phyloP scores from a whole-genome alignment of 1,140 invertebrate genomes.

The Drosophila kikkawai region DNA sequence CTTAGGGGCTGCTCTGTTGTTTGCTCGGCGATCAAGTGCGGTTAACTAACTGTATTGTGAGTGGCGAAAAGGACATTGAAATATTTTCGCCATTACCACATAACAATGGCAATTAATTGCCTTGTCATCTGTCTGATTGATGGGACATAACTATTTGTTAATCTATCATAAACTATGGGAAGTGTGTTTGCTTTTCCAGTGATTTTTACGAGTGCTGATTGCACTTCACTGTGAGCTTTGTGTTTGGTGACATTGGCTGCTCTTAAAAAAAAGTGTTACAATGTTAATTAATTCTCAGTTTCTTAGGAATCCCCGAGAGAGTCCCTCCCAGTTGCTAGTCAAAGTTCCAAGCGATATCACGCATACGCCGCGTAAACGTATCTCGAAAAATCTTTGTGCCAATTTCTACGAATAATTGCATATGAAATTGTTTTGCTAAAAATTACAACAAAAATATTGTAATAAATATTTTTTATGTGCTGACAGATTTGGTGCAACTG shows the following conservation, averaged over 20 bases:
- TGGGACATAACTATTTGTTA: slow-evolving; percentile 60
- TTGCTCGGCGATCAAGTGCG: slow-evolving; percentile 37
- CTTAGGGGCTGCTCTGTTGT: slow-evolving; percentile 53
- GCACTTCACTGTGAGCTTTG: slow-evolving; percentile 10
- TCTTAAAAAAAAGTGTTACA: slow-evolving; percentile 65
- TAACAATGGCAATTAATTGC: slow-evolving; percentile 25
- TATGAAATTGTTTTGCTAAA: slow-evolving; percentile 64
- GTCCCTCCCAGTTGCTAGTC: slow-evolving; percentile 52
- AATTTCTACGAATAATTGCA: slow-evolving; percentile 63
- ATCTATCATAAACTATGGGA: slow-evolving; percentile 15
- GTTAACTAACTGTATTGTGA: slow-evolving; percentile 60
- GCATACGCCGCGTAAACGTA: slow-evolving; percentile 66
- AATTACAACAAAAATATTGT: slow-evolving; percentile 54
- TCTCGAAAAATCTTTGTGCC: slow-evolving; percentile 24
- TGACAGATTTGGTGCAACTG: slow-evolving; percentile 77
- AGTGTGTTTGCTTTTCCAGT: slow-evolving; percentile 54
- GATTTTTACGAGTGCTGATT: slow-evolving; percentile 26
- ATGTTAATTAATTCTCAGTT: slow-evolving; percentile 51
- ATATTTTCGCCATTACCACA: slow-evolving; percentile 67
- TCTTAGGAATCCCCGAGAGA: slow-evolving; percentile 26
- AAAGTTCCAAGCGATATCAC: slow-evolving; percentile 47
- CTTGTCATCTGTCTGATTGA: slow-evolving; percentile 71
- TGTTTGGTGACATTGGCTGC: slow-evolving; percentile 51
- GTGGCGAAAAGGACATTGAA: slow-evolving; percentile 75
- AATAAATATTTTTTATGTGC: slow-evolving; percentile 75